Base-by-base conservation (phyloP, 2,113 vertebrate genomes). In the Mesembrinibis cayennensis region DNA sequence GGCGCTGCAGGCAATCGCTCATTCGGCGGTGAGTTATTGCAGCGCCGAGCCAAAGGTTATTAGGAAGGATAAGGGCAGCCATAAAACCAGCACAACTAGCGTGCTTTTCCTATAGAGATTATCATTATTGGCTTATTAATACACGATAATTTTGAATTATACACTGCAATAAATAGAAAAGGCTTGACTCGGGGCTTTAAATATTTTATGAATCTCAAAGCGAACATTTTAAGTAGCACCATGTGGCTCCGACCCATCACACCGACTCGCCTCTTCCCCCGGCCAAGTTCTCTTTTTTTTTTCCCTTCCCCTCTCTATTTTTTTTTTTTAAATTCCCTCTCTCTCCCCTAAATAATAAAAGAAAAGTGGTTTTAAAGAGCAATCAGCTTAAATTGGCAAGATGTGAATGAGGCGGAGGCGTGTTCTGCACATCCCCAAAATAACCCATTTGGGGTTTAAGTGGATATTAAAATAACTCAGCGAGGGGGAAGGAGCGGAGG, bases 101-200 rank as follows among this genome's bases (percentile, higher is more conserved):
- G 73, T 52, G 92, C 90, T 82, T 90, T 90, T 82, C 96, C 96
- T 85, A 82, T 50, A 52, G 95, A 94, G 94, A 95, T 95, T 87
- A 96, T 95, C 96, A 89, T 96, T 95, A 95, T 92, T 88, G 93
- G 92, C 94, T 96, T 96, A 95, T 96, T 95, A 95, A 95, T 96
- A 90, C 93, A 45, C 94, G 89, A 92, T 95, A 95, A 96, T 90
- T 86, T 92, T 95, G 96, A 96, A 91, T 97, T 96, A 97, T 93
- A 88, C 92, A 49, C 69, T 18, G 94, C 93, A 93, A 96, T 96
- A 96, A 95, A 96, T 95, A 95, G 96, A 53, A 91, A 87, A 74
- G 77, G 66, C 82, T 92, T 93, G 90, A 90, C 96, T 95, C 65
- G 71, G 56, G 89, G 84, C 87, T 91, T 94, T 87, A 84, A 69